These are phyloP conservation scores for Spea multiplicata DNA, from an alignment of 2,113 vertebrate species.

Conservation along the genomic window DNA sequence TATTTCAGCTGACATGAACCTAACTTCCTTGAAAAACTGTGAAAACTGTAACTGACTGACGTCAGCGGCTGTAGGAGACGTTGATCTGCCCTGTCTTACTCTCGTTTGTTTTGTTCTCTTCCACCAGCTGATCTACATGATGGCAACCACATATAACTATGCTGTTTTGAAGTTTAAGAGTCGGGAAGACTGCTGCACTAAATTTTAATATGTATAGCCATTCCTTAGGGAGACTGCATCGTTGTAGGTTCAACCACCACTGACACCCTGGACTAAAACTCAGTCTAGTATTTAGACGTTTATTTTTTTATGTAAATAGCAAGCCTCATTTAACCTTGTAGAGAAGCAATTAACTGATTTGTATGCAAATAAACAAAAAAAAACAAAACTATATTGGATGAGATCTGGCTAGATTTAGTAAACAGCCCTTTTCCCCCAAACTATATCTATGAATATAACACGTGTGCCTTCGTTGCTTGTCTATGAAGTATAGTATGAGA, in stretches of 20 bases:
- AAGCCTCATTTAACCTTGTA: conserved; percentile 71
- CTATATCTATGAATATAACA: conserved; percentile 11
- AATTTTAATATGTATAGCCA: conserved; percentile 88
- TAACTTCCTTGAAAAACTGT: conserved; percentile 8
- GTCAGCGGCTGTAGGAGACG: conserved; percentile 53
- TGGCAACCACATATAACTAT: conserved; percentile 99
- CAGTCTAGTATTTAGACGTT: conserved; percentile 73
- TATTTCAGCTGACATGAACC: not conserved
- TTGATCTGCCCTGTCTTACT: conserved; percentile 73
- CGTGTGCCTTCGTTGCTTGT: conserved; percentile 8
- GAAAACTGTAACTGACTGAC: conserved; percentile 43
- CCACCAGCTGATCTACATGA: conserved; percentile 99
- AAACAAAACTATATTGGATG: conserved; percentile 51
- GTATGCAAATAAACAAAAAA: conserved; percentile 53
- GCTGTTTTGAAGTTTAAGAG: conserved; percentile 99
- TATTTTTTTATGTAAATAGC: conserved; percentile 84
- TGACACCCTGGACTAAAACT: conserved; percentile 82
- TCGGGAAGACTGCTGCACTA: conserved; percentile 99
- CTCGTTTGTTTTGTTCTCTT: conserved; percentile 91
- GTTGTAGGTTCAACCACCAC: conserved; percentile 77
- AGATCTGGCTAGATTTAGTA: conserved; percentile 64
- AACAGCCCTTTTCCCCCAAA: not conserved
- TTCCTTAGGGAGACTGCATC: conserved; percentile 64
- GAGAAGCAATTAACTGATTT: conserved; percentile 64
- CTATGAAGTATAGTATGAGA: not conserved